Base-by-base conservation (phyloP, 2,113 vertebrate genomes). In the Gasterosteus aculeatus region DNA sequence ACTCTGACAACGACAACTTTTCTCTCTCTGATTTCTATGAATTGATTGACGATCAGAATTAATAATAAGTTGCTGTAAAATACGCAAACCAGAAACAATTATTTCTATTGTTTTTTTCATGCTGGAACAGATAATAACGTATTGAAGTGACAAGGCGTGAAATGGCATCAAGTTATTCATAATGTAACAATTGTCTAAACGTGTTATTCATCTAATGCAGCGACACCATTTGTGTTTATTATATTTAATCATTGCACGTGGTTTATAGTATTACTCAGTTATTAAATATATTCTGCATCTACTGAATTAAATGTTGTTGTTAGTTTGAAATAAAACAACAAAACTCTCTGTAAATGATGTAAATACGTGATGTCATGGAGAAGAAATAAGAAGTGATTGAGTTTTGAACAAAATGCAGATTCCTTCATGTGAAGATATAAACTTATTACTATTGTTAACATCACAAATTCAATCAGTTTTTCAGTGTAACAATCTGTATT, bases 1-100 rank as follows among this genome's bases (percentile, higher is more conserved):
- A n/a, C n/a, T n/a, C n/a, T n/a, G n/a, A n/a, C 26, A 64, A 65
- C 67, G 57, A 56, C n/a, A 42, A 16, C 61, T 57, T 64, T 56
- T 64, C 16, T 31, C 10, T 56, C 46, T 41, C 16, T 66, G 33
- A 67, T 39, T 74, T 5, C 10, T n/a, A 60, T 41, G 8, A 8
- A 8, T 35, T 61, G 11, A 41, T 51, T 31, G n/a, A 39, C 16
- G 9, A 54, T 63, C 33, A 26, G 42, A 72, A 56, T 54, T 10
- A 14, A 12, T 38, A 56, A 80, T 47, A 63, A 46, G 62, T 16
- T 1, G 0, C 12, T 38, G 10, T 39, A 11, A 26, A n/a, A 47
- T 63, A 12, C 35, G 16, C 53, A 26, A 60, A 42, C 56, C 19
- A n/a, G 8, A 11, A 44, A 15, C 2, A 3, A 38, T 38, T 38